These are phyloP conservation scores for Anguilla marmorata DNA, from an alignment of 2,797 vertebrate species.

Conservation along the genomic window DNA sequence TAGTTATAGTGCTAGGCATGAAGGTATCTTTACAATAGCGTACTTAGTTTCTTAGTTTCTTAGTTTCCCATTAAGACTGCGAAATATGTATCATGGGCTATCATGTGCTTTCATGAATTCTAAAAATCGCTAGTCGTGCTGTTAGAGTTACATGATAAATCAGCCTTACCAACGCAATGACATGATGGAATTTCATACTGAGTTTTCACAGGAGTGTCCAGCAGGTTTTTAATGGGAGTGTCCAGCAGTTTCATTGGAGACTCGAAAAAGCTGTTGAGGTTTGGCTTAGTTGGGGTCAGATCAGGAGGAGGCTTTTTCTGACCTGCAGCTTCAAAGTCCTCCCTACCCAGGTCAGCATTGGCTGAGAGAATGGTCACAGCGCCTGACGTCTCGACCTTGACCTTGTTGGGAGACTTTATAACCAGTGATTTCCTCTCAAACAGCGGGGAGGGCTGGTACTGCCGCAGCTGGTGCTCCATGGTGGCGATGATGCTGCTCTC, in stretches of 20 bases:
- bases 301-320: slow-evolving; percentile 70
- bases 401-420: slow-evolving; percentile 81
- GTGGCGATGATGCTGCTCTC: slow-evolving; percentile 88
- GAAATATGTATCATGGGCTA: not conserved
- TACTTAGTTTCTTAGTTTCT: not conserved
- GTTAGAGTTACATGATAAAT: not conserved
- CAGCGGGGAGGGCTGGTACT: slow-evolving; percentile 86
- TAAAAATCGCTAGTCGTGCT: not conserved
- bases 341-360: slow-evolving; percentile 69
- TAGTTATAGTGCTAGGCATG: not conserved
- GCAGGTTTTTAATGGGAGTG: slow-evolving; percentile 90
- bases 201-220: slow-evolving; percentile 94
- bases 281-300: slow-evolving; percentile 83
- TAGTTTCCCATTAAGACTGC: not conserved
- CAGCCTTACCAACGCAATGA: slow-evolving; percentile 92
- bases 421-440: slow-evolving; percentile 87
- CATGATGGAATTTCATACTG: slow-evolving; percentile 97
- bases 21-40: not conserved
- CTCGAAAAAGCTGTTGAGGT: slow-evolving; percentile 87
- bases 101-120: not conserved
- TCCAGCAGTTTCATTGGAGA: slow-evolving; percentile 92
- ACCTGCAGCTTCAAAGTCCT: slow-evolving; percentile 59
- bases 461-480: slow-evolving; percentile 92
- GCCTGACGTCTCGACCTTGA: slow-evolving; percentile 90
- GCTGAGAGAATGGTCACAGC: slow-evolving; percentile 83